Evolutionary conservation across 1,140 invertebrate genomes (phyloP).

Genomic region (Chironomus tepperi): DNA sequence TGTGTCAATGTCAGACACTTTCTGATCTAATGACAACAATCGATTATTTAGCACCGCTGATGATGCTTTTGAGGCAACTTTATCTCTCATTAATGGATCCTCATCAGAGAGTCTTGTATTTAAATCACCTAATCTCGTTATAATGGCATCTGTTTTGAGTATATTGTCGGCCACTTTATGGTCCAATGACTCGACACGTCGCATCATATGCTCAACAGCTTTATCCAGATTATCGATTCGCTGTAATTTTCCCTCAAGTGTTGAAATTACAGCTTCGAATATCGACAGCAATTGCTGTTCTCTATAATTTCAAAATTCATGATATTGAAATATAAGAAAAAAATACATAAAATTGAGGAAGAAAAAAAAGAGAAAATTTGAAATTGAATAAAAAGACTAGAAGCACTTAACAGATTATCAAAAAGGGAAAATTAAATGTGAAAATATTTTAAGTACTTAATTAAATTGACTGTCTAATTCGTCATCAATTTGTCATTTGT

Average conservation of each 20-base stretch:
- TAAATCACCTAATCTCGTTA: constrained; percentile 59
- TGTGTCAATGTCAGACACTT: constrained; percentile 69
- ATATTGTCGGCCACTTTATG: constrained; percentile 71
- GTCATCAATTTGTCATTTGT: not conserved
- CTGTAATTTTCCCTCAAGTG: constrained; percentile 75
- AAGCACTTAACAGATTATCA: too few relatives aligned
- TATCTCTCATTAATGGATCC: constrained; percentile 22
- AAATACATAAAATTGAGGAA: too few relatives aligned
- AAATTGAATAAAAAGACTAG: not conserved
- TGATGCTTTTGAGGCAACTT: constrained; percentile 27
- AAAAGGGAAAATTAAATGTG: too few relatives aligned
- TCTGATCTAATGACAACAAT: constrained; percentile 62
- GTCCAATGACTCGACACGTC: constrained; percentile 69
- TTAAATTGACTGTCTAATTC: not conserved
- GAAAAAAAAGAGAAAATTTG: constrained; percentile 31
- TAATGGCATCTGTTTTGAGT: constrained; percentile 71
- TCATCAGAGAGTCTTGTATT: constrained; percentile 62
- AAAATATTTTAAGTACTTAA: too few relatives aligned
- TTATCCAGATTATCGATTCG: constrained; percentile 78
- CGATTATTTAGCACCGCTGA: constrained; percentile 47
- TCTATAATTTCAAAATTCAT: constrained; percentile 48
- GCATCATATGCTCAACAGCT: constrained; percentile 74
- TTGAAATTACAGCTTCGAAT: constrained; percentile 79
- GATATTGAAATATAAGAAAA: too few relatives aligned
- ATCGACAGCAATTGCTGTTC: constrained; percentile 82